Evolutionary conservation across 2,797 vertebrate species (phyloP).

Genomic region (Melanotaenia nigrans): DNA sequence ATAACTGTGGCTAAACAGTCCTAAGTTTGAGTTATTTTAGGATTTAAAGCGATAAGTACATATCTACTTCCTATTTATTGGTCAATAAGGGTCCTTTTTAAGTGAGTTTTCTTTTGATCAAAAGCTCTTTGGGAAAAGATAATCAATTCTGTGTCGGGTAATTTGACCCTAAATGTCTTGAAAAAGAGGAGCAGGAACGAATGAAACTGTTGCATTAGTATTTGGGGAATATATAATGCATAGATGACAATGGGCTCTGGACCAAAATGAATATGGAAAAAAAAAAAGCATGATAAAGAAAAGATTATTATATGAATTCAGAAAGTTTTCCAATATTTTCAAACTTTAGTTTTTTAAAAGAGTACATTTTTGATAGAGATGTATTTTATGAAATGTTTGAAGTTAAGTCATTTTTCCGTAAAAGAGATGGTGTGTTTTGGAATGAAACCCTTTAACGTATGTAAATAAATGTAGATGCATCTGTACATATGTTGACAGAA

Average conservation of each 20-base stretch:
- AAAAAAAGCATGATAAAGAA: slow-evolving; percentile 1
- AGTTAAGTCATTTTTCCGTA: slow-evolving; percentile 30
- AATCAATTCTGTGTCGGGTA: neutral
- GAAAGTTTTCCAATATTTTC: slow-evolving; percentile 40
- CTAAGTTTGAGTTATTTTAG: slow-evolving; percentile 40
- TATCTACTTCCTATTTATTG: slow-evolving; percentile 10
- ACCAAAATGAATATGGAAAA: slow-evolving; percentile 23
- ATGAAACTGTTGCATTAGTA: neutral
- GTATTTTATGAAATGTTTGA: slow-evolving; percentile 63
- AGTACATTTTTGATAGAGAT: slow-evolving; percentile 65
- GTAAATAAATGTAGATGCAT: slow-evolving; percentile 48
- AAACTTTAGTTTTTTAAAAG: slow-evolving; percentile 57
- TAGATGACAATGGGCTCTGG: neutral
- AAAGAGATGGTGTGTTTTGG: slow-evolving; percentile 53
- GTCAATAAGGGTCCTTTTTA: neutral
- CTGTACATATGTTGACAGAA: slow-evolving; percentile 58
- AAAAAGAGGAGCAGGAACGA: slow-evolving; percentile 7
- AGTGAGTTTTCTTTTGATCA: neutral
- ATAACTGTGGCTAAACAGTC: slow-evolving; percentile 11
- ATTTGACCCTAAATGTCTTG: slow-evolving; percentile 8
- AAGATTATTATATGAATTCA: slow-evolving; percentile 10
- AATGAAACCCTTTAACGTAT: slow-evolving; percentile 70
- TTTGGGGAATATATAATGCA: neutral
- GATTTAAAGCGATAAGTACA: neutral
- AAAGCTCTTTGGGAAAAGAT: slow-evolving; percentile 9